Conservation (phyloP, 2,888 invertebrate species). For the Leistus spinibarbis region DNA sequence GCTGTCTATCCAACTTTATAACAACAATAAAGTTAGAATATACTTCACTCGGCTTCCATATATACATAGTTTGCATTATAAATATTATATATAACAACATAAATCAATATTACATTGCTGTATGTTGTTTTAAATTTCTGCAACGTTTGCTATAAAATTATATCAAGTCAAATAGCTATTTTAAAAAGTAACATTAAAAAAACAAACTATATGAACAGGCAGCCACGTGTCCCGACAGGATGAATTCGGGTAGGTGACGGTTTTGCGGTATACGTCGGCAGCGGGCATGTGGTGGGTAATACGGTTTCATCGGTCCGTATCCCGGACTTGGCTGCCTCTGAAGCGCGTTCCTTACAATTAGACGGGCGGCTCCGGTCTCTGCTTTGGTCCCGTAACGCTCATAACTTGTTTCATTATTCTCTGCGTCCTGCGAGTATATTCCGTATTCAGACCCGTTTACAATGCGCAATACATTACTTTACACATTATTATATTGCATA, state of each 20-base stretch:
- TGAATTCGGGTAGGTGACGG: not conserved
- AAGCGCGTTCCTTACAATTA: slow-evolving; percentile 31
- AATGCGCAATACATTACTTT: not conserved
- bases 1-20: too few relatives aligned
- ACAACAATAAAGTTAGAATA: too few relatives aligned
- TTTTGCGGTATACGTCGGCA: not conserved
- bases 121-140: too few relatives aligned
- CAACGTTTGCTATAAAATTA: too few relatives aligned
- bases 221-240: not conserved
- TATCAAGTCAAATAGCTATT: too few relatives aligned
- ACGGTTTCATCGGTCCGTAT: slow-evolving; percentile 14
- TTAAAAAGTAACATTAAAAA: too few relatives aligned
- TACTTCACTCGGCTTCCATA: too few relatives aligned
- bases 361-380: slow-evolving; percentile 6
- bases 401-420: slow-evolving; percentile 36
- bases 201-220: too few relatives aligned
- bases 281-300: slow-evolving; percentile 4
- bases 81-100: too few relatives aligned
- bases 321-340: not conserved
- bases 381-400: slow-evolving; percentile 31
- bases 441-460: not conserved
- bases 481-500: not conserved
- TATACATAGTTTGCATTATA: too few relatives aligned
- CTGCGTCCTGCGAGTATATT: not conserved
- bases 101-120: too few relatives aligned